Conservation (phyloP, 1,140 invertebrate genomes). For the Pseudobourletiella spinata region DNA sequence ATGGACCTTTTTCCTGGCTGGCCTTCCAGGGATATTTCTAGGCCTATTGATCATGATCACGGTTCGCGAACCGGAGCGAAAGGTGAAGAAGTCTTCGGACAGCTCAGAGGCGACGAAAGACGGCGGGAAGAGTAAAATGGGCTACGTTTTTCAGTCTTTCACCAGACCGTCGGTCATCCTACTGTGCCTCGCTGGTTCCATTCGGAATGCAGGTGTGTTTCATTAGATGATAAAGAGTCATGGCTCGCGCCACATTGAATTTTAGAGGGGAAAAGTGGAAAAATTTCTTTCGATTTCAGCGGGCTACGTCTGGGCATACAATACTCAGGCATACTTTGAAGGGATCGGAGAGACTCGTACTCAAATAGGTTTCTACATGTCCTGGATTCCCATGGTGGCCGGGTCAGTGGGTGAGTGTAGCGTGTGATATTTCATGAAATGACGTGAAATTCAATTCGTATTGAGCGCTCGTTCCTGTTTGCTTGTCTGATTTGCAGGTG, state of each 20-base stretch:
- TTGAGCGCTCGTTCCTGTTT: too few species aligned
- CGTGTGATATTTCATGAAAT: too few species aligned
- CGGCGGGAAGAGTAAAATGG: constrained; percentile 8
- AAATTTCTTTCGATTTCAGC: too few species aligned
- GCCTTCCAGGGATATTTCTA: constrained; percentile 42
- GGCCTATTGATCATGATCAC: constrained; percentile 41
- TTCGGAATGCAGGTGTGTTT: constrained; percentile 31
- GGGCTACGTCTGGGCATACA: constrained; percentile 46
- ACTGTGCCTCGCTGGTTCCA: constrained; percentile 31
- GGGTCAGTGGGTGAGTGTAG: constrained; percentile 35
- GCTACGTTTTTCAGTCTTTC: constrained; percentile 9
- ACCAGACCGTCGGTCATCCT: constrained; percentile 27
- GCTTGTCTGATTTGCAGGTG: constrained; percentile 11
- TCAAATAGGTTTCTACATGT: constrained; percentile 42
- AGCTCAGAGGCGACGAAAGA: constrained; percentile 9
- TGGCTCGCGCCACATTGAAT: too few species aligned
- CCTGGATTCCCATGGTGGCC: constrained; percentile 43
- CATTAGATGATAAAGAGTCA: not conserved
- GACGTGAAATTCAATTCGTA: too few species aligned
- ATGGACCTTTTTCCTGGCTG: constrained; percentile 43
- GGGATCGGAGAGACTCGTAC: constrained; percentile 39
- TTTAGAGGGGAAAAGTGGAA: too few species aligned
- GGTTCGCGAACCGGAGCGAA: constrained; percentile 41
- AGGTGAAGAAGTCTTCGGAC: not conserved
- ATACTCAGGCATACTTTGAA: constrained; percentile 44